phyloP scores from a whole-genome alignment of 2,113 vertebrate species.

The Sturnus vulgaris region DNA sequence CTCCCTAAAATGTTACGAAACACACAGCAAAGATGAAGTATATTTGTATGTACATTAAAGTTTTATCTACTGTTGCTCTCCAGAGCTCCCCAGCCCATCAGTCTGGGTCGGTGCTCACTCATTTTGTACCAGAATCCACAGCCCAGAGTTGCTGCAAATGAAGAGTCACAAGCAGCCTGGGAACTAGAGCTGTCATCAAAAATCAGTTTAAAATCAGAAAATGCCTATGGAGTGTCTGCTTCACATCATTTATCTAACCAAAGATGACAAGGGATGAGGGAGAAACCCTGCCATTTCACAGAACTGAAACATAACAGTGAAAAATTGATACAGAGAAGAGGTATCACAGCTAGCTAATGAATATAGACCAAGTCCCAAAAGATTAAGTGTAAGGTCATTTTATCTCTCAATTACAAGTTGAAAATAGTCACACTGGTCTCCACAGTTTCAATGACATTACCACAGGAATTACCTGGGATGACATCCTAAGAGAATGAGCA shows the following conservation, averaged over 20 bases:
- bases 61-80: background rate
- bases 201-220: background rate
- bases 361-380: background rate
- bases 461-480: background rate
- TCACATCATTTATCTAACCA: background rate
- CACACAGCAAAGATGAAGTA: background rate
- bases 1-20: background rate
- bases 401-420: background rate
- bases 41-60: background rate
- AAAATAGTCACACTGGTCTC: background rate
- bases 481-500: background rate
- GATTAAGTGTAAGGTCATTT: conserved; percentile 3
- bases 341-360: background rate
- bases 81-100: background rate
- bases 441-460: background rate
- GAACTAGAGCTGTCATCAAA: background rate
- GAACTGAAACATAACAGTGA: background rate
- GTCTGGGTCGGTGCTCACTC: background rate
- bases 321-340: background rate
- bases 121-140: background rate
- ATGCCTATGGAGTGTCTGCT: background rate
- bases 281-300: background rate
- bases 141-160: background rate
- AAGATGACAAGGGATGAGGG: background rate
- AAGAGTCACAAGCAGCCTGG: background rate